A percentile compares a stretch with the other conserved stretches of the same genome.
These are phyloP conservation scores for Tryphoninae sp. DNA, from an alignment of 2,888 invertebrate species.

Conservation along the genomic window DNA sequence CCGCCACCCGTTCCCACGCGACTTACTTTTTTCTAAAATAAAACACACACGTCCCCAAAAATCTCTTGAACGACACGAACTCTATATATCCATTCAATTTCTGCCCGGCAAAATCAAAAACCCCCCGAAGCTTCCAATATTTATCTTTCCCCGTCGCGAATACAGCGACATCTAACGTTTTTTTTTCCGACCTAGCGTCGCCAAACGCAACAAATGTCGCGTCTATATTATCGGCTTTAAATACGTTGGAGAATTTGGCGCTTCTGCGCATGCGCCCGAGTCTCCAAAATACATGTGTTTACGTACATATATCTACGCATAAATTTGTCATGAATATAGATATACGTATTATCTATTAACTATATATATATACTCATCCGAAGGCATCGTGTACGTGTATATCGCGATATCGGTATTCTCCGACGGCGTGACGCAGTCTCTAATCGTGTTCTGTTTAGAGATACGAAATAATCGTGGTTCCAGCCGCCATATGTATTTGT, in stretches of 20 bases:
- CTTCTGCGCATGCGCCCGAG: conserved; percentile 23
- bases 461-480: conserved; percentile 59
- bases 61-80: no score
- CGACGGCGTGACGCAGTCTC: conserved; percentile 11
- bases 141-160: neutral
- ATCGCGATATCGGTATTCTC: neutral
- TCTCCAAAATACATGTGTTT: conserved; percentile 4
- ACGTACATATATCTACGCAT: conserved; percentile 1
- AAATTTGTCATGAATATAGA: conserved; percentile 11
- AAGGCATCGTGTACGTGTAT: neutral
- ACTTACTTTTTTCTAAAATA: conserved; percentile 80
- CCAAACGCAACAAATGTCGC: neutral
- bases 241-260: neutral
- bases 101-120: neutral
- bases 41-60: conserved; percentile 23
- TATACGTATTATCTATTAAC: neutral
- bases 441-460: conserved; percentile 32
- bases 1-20: conserved; percentile 79
- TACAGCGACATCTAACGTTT: neutral
- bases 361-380: neutral
- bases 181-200: neutral
- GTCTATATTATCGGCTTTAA: conserved; percentile 21
- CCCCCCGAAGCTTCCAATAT: neutral
- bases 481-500: conserved; percentile 32
- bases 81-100: neutral